Evolutionary conservation across 1,140 invertebrate genomes (phyloP), one percentile per base, ranked within the genome.

Genomic region (Monochamus saltuarius): DNA sequence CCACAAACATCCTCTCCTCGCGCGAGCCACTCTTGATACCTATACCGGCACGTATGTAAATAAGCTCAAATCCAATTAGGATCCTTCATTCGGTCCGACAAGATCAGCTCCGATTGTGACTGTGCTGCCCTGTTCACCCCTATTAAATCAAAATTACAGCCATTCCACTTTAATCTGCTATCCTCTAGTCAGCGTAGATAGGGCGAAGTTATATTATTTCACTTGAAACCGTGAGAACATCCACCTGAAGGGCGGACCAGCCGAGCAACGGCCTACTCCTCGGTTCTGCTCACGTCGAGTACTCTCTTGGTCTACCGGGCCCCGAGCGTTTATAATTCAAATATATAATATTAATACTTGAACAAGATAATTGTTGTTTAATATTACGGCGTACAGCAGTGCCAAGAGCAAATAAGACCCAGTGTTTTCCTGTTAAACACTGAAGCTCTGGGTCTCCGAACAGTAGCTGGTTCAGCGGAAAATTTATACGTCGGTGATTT

Each of bases 351-450:
- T 62, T 62, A 66, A 62, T 66, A 62, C 60, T 62, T 59, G 64
- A 62, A 59, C 59, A 65, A 65, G 59, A 29, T 29, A 62, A 65
- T 65, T 62, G 59, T 65, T 65, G 63, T 66, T 66, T 62, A 59
- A 62, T 62, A 66, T 62, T 59, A 56, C 49, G 40, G 22, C 22
- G 53, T 59, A 62, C 64, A 56, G 64, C 56, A 59, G 57, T 59
- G 64, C 45, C 53, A 62, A 56, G 56, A 59, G 56, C 56, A 58
- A 61, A 61, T 61, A 61, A 49, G 34, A 61, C 45, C 22, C 45
- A 57, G 64, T 66, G 61, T 66, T 66, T 66, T 66, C 64, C 64
- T 66, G 64, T 59, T 66, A 66, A 66, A 66, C 61, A 65, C 16
- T 38, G 46, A 8, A 22, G 16, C 49, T 35, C 19, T 14, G 39